Base-by-base conservation (phyloP, 2,888 invertebrate genomes). In the Mycalesis mineus region DNA sequence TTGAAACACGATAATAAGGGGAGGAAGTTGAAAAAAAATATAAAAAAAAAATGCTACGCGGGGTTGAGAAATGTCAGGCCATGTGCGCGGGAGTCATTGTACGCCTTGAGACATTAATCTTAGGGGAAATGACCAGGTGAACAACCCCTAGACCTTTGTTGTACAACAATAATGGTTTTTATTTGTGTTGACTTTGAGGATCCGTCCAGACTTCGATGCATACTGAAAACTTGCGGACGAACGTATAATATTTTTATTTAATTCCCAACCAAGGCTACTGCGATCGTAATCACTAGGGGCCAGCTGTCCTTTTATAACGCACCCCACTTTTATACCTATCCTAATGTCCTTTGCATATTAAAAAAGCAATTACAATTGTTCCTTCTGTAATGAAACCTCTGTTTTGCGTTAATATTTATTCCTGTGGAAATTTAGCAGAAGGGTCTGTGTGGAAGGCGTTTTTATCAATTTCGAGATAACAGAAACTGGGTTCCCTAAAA, bases 31-130 rank as follows among this genome's bases (percentile, higher is more conserved):
- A 74, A 78, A 80, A 82, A 82, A 80, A 61, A 61, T n/a, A 60
- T 5, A 22, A 11, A 6, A 60, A 74, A 79, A 82, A 81, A 80
- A 81, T 61, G 53, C 50, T 50, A 73, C 70, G 71, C 69, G 72
- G 83, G 84, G 71, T 72, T 67, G 66, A 66, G 68, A 74, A 73
- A 74, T 74, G 71, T 70, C 86, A 84, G 77, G 78, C 80, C 84
- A 84, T 87, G 80, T 86, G 87, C 74, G 84, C 75, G 80, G 84
- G 84, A 74, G 75, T 78, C 73, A 78, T 86, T 85, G 84, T 84
- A 73, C 72, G 73, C 73, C 74, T 75, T 60, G 71, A 86, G 86
- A 84, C 85, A 85, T 87, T 85, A 85, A 84, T 85, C 84, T 85
- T 84, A 70, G 79, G 82, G 82, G 75, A 71, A 75, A 67, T 74